Conservation (phyloP, 2,888 invertebrate species). For the Chrysomela aeneicollis region DNA sequence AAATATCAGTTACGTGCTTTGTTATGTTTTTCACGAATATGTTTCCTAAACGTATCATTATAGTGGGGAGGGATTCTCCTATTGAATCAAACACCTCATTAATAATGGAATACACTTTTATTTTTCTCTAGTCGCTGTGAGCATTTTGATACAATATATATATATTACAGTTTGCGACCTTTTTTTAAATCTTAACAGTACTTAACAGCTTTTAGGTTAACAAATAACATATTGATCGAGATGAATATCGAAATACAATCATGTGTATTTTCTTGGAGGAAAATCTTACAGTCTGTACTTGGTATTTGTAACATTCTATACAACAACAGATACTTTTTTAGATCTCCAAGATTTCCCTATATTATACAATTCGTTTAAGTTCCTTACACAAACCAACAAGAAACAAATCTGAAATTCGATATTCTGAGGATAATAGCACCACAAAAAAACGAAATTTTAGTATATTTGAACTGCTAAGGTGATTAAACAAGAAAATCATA, state of each 20-base stretch:
- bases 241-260: constrained; percentile 60
- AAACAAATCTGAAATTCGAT: not conserved
- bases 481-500: not conserved
- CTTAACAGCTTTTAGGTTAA: constrained; percentile 63
- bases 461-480: not conserved
- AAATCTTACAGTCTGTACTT: constrained; percentile 28
- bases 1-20: no score
- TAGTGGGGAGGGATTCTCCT: not conserved
- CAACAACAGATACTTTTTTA: constrained; percentile 39
- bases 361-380: constrained; percentile 26
- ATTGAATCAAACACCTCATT: not conserved
- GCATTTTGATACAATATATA: constrained; percentile 62
- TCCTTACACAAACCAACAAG: not conserved
- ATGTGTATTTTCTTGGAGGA: constrained; percentile 49
- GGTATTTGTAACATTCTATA: constrained; percentile 40
- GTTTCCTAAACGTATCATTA: no score
- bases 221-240: constrained; percentile 63
- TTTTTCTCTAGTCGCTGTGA: constrained; percentile 61
- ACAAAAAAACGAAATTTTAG: no score
- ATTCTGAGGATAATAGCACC: not conserved
- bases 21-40: no score
- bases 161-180: constrained; percentile 62
- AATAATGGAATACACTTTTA: constrained; percentile 60
- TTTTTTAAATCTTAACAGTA: constrained; percentile 61
- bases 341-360: constrained; percentile 21